Evolutionary conservation across 2,797 vertebrate genomes (phyloP), one percentile per base, ranked within the genome.

Genomic region (Hydrocynus forskahlii): DNA sequence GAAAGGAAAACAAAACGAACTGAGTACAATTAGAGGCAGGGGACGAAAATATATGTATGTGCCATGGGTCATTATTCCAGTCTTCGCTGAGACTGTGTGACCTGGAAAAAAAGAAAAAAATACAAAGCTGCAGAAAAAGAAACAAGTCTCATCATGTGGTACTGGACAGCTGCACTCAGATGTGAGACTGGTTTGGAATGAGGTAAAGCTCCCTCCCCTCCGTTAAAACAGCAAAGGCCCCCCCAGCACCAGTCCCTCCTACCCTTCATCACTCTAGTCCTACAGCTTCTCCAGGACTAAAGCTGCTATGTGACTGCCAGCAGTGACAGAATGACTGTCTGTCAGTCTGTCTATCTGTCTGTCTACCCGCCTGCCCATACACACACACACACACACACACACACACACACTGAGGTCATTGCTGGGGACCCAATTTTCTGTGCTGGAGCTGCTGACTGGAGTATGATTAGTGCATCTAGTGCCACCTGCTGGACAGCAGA

Each of bases 251-350:
- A 81, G 83, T 87, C 78, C 87, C 83, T 86, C 80, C 76, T 89
- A 86, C 86, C 64, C 43, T 67, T 67, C 64, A 25, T 83, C 57
- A 81, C 50, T 73, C 67, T 75, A 78, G 73, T 84, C 79, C 88
- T 69, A 57, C 86, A 89, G 88, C 89, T 90, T 88, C 88, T 91
- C 92, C 89, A 85, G 92, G 87, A 91, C 89, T 93, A 90, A 94
- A 94, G 94, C 94, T 95, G 94, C 94, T 94, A 94, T 90, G 90
- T 93, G 92, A 93, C 92, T 93, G 92, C 92, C 93, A 93, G 92
- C 91, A 81, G 86, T 86, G 91, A 94, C 90, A 84, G 91, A 91
- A 88, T 88, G 83, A 86, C 86, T 76, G 88, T 89, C 85, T 75
- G 73, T 86, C 86, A 75, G 88, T 89, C 85, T 75, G 73, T 86